These are phyloP conservation scores for Selene dorsalis DNA, from an alignment of 2,797 vertebrate species.

Conservation along the genomic window DNA sequence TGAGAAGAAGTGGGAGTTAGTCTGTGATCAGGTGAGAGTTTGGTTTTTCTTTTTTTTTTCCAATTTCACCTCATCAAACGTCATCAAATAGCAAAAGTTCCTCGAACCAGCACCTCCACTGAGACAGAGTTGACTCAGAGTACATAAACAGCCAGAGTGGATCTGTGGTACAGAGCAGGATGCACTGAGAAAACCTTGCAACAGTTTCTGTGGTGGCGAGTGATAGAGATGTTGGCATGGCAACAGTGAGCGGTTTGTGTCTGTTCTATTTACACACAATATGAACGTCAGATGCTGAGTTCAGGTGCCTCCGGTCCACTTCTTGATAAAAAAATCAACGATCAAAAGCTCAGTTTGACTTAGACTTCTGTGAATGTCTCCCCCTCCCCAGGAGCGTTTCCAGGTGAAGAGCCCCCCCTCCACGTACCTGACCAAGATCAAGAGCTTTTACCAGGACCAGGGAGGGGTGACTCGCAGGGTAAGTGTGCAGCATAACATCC, in stretches of 20 bases:
- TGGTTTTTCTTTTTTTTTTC: neutral
- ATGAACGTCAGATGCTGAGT: constrained; percentile 17
- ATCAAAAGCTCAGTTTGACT: constrained; percentile 4
- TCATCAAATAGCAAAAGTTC: neutral
- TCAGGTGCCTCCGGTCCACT: neutral
- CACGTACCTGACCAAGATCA: constrained; percentile 94
- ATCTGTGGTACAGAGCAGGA: constrained; percentile 24
- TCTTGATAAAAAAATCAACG: neutral
- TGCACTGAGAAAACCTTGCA: constrained; percentile 27
- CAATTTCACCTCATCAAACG: neutral
- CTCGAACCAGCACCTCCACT: neutral
- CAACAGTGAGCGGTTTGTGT: constrained; percentile 57
- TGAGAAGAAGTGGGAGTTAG: constrained; percentile 98
- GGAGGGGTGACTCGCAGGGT: constrained; percentile 93
- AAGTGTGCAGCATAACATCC: constrained; percentile 38
- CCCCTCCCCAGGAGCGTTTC: constrained; percentile 90
- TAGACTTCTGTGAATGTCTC: constrained; percentile 22
- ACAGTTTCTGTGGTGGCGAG: constrained; percentile 49
- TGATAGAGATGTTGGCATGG: constrained; percentile 64
- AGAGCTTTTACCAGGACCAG: constrained; percentile 91
- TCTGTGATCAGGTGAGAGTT: constrained; percentile 92
- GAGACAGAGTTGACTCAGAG: constrained; percentile 23
- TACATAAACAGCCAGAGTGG: constrained; percentile 11
- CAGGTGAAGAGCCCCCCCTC: constrained; percentile 96
- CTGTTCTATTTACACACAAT: constrained; percentile 32